Percentiles rank a stretch among this genome's conserved stretches.
These are phyloP conservation scores for Eupithecia subumbrata DNA, from an alignment of 2,888 invertebrate species.

Conservation along the genomic window DNA sequence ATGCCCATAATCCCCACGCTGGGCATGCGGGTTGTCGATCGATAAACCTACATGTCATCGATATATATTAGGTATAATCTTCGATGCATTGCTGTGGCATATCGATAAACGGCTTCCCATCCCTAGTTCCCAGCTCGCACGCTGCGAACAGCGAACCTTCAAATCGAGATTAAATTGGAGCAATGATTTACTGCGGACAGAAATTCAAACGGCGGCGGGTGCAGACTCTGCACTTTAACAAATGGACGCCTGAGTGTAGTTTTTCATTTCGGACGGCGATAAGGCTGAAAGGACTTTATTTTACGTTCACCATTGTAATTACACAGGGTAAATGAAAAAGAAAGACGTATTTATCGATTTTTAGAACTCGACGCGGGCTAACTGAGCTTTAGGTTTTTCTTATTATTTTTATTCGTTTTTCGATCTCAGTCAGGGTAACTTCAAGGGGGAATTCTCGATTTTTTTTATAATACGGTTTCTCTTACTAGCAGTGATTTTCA, in stretches of 20 bases:
- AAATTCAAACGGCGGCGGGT: slow-evolving; percentile 28
- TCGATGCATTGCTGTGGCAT: neutral
- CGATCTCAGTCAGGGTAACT: too few species aligned
- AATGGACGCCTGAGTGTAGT: slow-evolving; percentile 18
- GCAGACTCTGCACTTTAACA: slow-evolving; percentile 24
- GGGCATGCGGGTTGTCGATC: too few species aligned
- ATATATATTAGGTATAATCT: too few species aligned
- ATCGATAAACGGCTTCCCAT: neutral
- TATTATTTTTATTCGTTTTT: too few species aligned
- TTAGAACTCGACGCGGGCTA: neutral
- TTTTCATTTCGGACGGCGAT: neutral
- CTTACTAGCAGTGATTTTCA: neutral
- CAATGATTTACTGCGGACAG: slow-evolving; percentile 38
- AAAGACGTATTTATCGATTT: neutral
- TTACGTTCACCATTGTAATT: neutral
- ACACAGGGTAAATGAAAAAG: neutral
- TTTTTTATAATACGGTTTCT: neutral
- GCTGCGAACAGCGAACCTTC: slow-evolving; percentile 26
- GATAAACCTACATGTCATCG: neutral
- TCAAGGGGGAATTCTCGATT: neutral
- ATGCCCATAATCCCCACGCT: too few species aligned
- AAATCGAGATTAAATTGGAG: slow-evolving; percentile 40
- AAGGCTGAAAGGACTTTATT: slow-evolving; percentile 2
- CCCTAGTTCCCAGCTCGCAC: slow-evolving; percentile 9
- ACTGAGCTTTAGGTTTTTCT: neutral